Percentiles rank a stretch among this genome's conserved stretches.
phyloP scores from a whole-genome alignment of 1,140 invertebrate species.

The Penaeus japonicus region DNA sequence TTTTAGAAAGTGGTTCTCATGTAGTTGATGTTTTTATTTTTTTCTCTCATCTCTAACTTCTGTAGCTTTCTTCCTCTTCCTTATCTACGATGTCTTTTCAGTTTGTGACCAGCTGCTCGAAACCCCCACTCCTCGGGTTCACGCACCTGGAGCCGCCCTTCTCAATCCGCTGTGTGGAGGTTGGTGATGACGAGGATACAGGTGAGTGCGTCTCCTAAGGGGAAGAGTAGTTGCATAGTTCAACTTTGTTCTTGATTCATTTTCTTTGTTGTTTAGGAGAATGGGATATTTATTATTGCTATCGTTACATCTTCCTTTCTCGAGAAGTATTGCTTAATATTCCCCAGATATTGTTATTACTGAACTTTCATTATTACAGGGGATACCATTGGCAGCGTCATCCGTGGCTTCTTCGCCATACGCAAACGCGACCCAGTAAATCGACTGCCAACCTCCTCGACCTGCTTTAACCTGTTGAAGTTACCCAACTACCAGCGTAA shows the following conservation, averaged over 20 bases:
- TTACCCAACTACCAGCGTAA: constrained; percentile 99
- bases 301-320: too few species aligned
- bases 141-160: constrained; percentile 97
- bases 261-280: too few species aligned
- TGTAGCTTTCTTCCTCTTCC: neutral
- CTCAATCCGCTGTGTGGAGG: constrained; percentile 98
- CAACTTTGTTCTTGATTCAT: too few species aligned
- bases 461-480: constrained; percentile 98
- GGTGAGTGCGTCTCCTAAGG: constrained; percentile 73
- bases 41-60: neutral
- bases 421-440: constrained; percentile 94
- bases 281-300: too few species aligned
- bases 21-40: neutral
- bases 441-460: constrained; percentile 95
- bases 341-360: too few species aligned
- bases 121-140: constrained; percentile 96
- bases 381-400: constrained; percentile 70
- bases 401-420: constrained; percentile 98
- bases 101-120: constrained; percentile 99
- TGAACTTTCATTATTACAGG: constrained; percentile 17
- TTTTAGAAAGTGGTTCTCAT: neutral
- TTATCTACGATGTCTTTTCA: constrained; percentile 66
- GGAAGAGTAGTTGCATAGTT: neutral
- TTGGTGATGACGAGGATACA: constrained; percentile 97
- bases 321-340: too few species aligned